phyloP scores from a whole-genome alignment of 1,140 invertebrate genomes.

The Panagrolaimus sp. region DNA sequence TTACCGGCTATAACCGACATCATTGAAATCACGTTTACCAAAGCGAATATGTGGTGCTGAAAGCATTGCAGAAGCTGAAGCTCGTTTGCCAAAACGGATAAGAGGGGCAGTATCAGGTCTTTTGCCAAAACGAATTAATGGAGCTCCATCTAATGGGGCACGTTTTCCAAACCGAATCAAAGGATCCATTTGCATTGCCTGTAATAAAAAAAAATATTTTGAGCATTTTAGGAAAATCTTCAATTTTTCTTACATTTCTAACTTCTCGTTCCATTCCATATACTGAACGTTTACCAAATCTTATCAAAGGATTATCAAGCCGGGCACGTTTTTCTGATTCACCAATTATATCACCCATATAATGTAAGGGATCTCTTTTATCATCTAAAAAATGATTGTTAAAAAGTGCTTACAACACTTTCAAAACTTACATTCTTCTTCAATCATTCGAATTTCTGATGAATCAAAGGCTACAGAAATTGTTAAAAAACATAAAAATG shows the following conservation, averaged over 20 bases:
- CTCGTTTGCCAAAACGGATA: conserved; percentile 44
- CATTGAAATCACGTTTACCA: conserved; percentile 27
- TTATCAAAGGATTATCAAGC: background rate
- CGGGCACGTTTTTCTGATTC: background rate
- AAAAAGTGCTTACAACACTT: background rate
- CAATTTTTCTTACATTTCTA: background rate
- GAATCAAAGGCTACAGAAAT: background rate
- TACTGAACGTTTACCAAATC: background rate
- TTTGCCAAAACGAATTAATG: conserved; percentile 35
- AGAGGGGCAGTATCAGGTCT: conserved; percentile 30
- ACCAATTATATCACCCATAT: background rate
- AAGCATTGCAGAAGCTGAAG: background rate
- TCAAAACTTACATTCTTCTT: conserved; percentile 5
- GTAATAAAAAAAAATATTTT: background rate
- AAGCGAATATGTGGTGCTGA: conserved; percentile 39
- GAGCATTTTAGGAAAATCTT: background rate
- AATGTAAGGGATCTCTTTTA: conserved; percentile 5
- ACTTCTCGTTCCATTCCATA: background rate
- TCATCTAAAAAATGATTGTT: background rate
- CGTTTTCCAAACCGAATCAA: conserved; percentile 47
- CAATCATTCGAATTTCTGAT: conserved; percentile 11
- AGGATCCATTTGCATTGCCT: conserved; percentile 23
- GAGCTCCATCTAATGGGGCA: conserved; percentile 13
- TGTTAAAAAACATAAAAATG: background rate
- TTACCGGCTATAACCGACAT: conserved; percentile 16